Percentiles rank a stretch among this genome's conserved stretches.
Conservation (phyloP, 30 jellyfish, hydroid and myxozoan genomes). For the Aurelia sp. region DNA sequence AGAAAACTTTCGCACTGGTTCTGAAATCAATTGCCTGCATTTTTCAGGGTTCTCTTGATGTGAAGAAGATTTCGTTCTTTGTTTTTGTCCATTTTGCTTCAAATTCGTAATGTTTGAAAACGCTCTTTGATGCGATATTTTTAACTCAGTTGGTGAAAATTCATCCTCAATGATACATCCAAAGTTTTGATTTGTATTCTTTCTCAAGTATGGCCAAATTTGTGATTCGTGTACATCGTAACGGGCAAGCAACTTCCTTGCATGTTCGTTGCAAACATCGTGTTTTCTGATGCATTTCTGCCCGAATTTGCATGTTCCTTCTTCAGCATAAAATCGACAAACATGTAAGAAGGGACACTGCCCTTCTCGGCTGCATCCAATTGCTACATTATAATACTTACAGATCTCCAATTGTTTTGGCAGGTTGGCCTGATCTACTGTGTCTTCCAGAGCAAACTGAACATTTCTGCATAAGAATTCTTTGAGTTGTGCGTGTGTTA, state of each 20-base stretch:
- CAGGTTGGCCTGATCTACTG: conserved; percentile 55
- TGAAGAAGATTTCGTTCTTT: conserved; percentile 30
- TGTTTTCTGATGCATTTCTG: conserved; percentile 92
- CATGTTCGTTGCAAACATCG: conserved; percentile 64
- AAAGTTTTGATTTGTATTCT: neutral
- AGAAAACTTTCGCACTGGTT: conserved; percentile 20
- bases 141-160: neutral
- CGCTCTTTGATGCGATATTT: neutral
- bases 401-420: conserved; percentile 93
- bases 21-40: neutral
- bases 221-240: conserved; percentile 59
- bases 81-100: neutral
- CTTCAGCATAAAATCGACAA: conserved; percentile 90
- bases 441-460: conserved; percentile 83
- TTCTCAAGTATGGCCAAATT: conserved; percentile 36
- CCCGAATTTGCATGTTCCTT: conserved; percentile 93
- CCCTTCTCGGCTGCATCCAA: conserved; percentile 92
- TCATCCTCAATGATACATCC: neutral
- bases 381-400: conserved; percentile 90
- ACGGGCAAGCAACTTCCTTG: conserved; percentile 62
- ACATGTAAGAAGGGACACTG: conserved; percentile 91
- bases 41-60: neutral
- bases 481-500: conserved; percentile 64
- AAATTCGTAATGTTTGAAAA: neutral
- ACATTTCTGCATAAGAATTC: conserved; percentile 93